Conservation (phyloP, 2,888 invertebrate species). For the Leptopilina syphax region DNA sequence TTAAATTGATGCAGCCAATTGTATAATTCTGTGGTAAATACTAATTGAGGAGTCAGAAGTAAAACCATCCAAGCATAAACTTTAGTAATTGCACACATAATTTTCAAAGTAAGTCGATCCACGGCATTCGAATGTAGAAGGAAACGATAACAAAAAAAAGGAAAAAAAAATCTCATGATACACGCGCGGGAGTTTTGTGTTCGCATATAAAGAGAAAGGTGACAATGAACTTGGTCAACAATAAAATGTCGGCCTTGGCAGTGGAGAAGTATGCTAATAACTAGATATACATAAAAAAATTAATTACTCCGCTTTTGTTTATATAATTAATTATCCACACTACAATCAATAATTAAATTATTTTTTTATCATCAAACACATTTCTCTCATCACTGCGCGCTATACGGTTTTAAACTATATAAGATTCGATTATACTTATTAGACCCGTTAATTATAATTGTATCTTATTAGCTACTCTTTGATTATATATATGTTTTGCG, state of each 20-base stretch:
- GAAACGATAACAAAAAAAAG: not conserved
- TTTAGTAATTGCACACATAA: conserved; percentile 20
- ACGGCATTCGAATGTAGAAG: not conserved
- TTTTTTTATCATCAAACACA: not conserved
- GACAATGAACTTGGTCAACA: conserved; percentile 16
- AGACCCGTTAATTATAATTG: too few relatives aligned
- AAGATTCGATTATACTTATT: too few relatives aligned
- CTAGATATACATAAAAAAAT: not conserved
- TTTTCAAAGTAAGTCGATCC: conserved; percentile 24
- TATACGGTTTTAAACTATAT: not conserved
- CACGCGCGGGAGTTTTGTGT: too few relatives aligned
- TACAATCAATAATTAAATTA: conserved; percentile 9
- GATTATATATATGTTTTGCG: too few relatives aligned
- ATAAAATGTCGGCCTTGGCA: conserved; percentile 20
- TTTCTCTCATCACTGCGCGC: not conserved
- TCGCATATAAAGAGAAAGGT: conserved; percentile 10
- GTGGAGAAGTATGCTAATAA: not conserved
- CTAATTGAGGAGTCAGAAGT: conserved; percentile 16
- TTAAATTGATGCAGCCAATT: conserved; percentile 19
- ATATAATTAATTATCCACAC: not conserved
- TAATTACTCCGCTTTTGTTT: not conserved
- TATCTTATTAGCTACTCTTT: too few relatives aligned
- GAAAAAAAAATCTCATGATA: not conserved
- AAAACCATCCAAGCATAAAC: conserved; percentile 28
- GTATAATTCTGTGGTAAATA: conserved; percentile 18